A percentile compares a stretch with the other conserved stretches of the same genome.
These are phyloP conservation scores for Aramus guarauna DNA, from an alignment of 2,113 vertebrate genomes.

Conservation along the genomic window DNA sequence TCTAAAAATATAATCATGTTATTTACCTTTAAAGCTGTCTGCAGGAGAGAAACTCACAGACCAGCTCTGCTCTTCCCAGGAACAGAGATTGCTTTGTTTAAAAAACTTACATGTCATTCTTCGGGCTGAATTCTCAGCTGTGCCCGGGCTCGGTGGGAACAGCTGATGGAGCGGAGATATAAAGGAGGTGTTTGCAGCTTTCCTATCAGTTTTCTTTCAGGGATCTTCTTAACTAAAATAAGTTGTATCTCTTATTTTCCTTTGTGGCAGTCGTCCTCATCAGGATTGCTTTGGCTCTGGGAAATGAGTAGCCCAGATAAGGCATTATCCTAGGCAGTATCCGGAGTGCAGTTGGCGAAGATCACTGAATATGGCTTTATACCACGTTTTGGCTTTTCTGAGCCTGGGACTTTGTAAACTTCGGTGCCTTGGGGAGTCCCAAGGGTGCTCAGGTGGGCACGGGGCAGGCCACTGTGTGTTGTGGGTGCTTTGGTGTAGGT, in stretches of 20 bases:
- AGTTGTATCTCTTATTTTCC: neutral
- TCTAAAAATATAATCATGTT: neutral
- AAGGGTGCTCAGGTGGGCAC: neutral
- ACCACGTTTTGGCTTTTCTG: neutral
- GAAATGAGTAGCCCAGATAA: neutral
- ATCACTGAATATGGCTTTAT: neutral
- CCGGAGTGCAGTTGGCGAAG: neutral
- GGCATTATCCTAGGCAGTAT: neutral
- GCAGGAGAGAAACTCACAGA: neutral
- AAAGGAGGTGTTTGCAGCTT: neutral
- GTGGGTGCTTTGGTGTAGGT: neutral
- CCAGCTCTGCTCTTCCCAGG: neutral
- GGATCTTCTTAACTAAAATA: neutral
- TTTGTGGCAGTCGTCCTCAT: neutral
- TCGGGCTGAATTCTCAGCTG: conserved; percentile 15
- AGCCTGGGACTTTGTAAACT: neutral
- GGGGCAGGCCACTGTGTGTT: neutral
- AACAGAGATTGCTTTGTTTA: neutral
- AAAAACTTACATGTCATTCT: neutral
- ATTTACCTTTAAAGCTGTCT: neutral
- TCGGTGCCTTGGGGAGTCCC: accelerated
- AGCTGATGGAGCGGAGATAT: neutral
- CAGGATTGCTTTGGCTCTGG: neutral
- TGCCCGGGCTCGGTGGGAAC: neutral
- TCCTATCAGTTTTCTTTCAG: neutral